Conservation (phyloP, 2,113 vertebrate species). For the Caranx melampygus region DNA sequence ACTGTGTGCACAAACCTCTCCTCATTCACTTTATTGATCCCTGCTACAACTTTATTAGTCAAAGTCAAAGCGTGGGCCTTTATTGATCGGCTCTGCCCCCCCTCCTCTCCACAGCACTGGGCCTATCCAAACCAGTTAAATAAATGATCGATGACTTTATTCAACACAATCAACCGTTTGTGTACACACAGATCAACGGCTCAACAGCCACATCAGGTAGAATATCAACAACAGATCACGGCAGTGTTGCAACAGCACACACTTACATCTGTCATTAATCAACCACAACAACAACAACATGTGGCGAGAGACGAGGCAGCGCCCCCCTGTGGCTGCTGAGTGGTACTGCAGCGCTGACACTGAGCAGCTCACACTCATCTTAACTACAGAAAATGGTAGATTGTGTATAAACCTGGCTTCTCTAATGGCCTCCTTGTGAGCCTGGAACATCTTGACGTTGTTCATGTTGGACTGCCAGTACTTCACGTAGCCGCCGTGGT, state of each 20-base stretch:
- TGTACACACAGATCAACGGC: constrained; percentile 89
- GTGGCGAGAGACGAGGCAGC: constrained; percentile 81
- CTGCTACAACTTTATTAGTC: constrained; percentile 65
- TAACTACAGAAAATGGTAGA: constrained; percentile 98
- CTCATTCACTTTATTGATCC: constrained; percentile 61
- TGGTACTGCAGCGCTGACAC: constrained; percentile 81
- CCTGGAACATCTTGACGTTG: constrained; percentile 99
- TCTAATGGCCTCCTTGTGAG: constrained; percentile 99
- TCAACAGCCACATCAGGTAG: constrained; percentile 86
- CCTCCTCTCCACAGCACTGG: constrained; percentile 45
- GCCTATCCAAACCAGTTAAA: constrained; percentile 37
- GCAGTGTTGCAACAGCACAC: constrained; percentile 94
- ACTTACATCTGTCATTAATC: constrained; percentile 90
- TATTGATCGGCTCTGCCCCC: constrained; percentile 47
- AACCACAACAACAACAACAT: constrained; percentile 80
- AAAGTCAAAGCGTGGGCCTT: constrained; percentile 42
- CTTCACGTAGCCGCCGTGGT: constrained; percentile 99
- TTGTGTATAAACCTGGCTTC: constrained; percentile 99
- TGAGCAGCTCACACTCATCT: constrained; percentile 76
- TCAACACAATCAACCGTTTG: constrained; percentile 87
- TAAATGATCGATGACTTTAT: constrained; percentile 90
- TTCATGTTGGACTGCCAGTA: constrained; percentile 99
- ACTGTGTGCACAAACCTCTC: constrained; percentile 15
- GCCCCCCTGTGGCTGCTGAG: constrained; percentile 83
- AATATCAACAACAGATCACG: constrained; percentile 83